phyloP scores from a whole-genome alignment of 1,140 invertebrate genomes.

The Hyposmocoma kahamanoa region DNA sequence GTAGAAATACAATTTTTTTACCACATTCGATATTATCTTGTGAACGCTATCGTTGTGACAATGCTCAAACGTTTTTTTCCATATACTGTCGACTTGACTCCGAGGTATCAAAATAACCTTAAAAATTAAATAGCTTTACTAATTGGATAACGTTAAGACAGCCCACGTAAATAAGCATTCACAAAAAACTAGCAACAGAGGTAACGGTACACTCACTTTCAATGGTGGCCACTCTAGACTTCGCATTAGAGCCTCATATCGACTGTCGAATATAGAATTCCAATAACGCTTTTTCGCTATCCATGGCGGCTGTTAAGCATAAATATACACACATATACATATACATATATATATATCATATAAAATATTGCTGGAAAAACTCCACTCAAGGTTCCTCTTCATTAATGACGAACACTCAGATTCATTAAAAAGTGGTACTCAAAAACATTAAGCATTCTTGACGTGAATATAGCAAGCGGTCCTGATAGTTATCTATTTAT shows the following conservation, averaged over 20 bases:
- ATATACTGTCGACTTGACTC: constrained; percentile 41
- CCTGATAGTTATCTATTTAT: too few species aligned
- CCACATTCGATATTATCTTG: constrained; percentile 77
- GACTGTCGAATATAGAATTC: constrained; percentile 48
- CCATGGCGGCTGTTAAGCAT: constrained; percentile 45
- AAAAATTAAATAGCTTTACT: too few species aligned
- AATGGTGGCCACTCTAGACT: constrained; percentile 52
- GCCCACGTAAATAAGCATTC: too few species aligned
- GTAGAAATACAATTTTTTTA: constrained; percentile 85
- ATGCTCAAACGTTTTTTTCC: constrained; percentile 43
- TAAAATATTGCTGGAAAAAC: too few species aligned
- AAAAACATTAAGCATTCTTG: too few species aligned
- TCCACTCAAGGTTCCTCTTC: too few species aligned
- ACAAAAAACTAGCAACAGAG: too few species aligned
- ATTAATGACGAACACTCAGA: too few species aligned
- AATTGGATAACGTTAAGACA: too few species aligned
- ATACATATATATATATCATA: background rate
- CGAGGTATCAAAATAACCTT: constrained; percentile 52
- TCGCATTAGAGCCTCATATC: constrained; percentile 56
- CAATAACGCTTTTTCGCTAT: constrained; percentile 36
- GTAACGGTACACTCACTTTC: constrained; percentile 34
- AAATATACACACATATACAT: background rate
- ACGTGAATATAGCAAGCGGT: too few species aligned
- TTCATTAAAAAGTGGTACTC: too few species aligned
- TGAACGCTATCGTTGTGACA: constrained; percentile 38